Base-by-base conservation (phyloP, 2,113 vertebrate species). In the Perca schrenkii region DNA sequence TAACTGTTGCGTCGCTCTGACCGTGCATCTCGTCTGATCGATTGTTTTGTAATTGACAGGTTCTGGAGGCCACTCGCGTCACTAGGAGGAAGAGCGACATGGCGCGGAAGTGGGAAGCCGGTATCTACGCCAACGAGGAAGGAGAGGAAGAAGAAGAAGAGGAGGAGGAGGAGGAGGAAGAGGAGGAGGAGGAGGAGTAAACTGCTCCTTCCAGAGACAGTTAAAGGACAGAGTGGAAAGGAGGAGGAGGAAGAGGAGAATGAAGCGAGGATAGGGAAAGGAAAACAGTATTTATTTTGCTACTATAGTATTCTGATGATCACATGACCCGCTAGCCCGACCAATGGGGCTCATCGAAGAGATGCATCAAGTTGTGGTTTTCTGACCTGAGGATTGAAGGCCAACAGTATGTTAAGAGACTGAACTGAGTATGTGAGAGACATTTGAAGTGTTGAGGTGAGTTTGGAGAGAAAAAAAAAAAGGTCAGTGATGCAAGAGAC, bases 81-180 rank as follows among this genome's bases (percentile, higher is more conserved):
- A 99, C 97, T 74, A 96, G 98, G 85, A 96, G 98, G 69, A 99
- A 99, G 95, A 99, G 98, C 4, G 96, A 98, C 17, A 96, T 99
- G 94, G 98, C 98, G 0, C 85, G 98, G 77, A 97, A 96, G 66
- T 99, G 98, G 98, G 98, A 99, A 85, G 98, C 98, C 0, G 98
- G 98, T 17, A 97, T 99, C 83, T 99, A 99, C 13, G 96, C 98
- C 92, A 99, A 99, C 86, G 96, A 96, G 28, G 98, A 97, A 28
- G 97, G 96, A 72, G 91, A 94, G 0, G 95, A 97, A 6, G 96
- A 96, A 52, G 96, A 92, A 2, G 93, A 94, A 0, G 95, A 93
- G 0, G 92, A 94, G 0, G 93, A 95, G 0, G 93, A 94, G 0
- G 94, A 94, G 0, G 92, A 93, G 1, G 88, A 92, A 2, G 89